Percentiles rank a stretch among this genome's conserved stretches.
These are phyloP conservation scores for Centruroides sculpturatus DNA, from an alignment of 1,140 invertebrate genomes.

Conservation along the genomic window DNA sequence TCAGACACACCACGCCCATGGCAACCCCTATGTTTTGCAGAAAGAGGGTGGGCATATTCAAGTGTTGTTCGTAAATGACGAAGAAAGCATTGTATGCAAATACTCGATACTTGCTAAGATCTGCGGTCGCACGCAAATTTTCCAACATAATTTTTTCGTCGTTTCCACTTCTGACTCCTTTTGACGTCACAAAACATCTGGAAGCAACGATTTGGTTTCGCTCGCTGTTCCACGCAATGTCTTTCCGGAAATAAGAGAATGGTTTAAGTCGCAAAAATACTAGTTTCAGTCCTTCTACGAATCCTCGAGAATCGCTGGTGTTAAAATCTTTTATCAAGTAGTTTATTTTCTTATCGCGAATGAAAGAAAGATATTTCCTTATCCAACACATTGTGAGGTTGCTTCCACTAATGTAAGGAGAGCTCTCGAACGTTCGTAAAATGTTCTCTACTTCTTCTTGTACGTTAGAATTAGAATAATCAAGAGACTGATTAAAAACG, in stretches of 20 bases:
- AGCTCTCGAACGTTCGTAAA: conserved; percentile 60
- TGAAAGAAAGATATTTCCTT: conserved; percentile 60
- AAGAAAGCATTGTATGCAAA: too few relatives aligned
- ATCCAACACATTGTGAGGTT: conserved; percentile 84
- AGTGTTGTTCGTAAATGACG: too few relatives aligned
- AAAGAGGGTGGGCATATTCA: conserved; percentile 35
- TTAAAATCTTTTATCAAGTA: conserved; percentile 42
- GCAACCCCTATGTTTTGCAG: conserved; percentile 84
- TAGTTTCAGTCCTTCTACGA: conserved; percentile 57
- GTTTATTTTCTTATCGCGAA: conserved; percentile 53
- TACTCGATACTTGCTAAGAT: too few relatives aligned
- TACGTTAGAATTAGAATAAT: conserved; percentile 64
- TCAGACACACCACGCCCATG: conserved; percentile 83
- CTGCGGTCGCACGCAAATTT: too few relatives aligned
- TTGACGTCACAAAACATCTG: too few relatives aligned
- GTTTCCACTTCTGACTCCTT: too few relatives aligned
- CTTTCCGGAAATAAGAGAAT: conserved; percentile 51
- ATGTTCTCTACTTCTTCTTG: conserved; percentile 64
- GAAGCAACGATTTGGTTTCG: too few relatives aligned
- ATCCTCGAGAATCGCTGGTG: conserved; percentile 52
- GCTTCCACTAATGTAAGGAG: conserved; percentile 51
- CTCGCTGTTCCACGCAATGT: conserved; percentile 65
- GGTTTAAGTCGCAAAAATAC: conserved; percentile 21
- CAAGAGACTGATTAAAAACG: conserved; percentile 60
- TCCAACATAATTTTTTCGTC: too few relatives aligned